A percentile compares a stretch with the other conserved stretches of the same genome.
These are phyloP conservation scores for Amphibalanus amphitrite DNA, from an alignment of 1,140 invertebrate species.

Conservation along the genomic window DNA sequence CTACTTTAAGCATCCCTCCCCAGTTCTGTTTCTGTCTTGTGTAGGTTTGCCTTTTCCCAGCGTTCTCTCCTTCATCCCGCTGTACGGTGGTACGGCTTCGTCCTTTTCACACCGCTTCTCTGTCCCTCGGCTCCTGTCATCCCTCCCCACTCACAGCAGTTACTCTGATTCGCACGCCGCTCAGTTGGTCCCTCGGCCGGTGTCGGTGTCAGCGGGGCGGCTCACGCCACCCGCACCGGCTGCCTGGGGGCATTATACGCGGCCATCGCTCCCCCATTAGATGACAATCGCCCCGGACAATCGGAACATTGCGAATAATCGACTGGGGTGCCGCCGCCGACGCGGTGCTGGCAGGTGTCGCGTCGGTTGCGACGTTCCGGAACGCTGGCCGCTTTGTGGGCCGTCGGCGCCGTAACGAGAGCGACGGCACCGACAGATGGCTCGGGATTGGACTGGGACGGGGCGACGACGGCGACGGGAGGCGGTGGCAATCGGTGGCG, in stretches of 20 bases:
- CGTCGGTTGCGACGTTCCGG: neutral
- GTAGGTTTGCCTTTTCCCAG: neutral
- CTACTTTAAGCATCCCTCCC: neutral
- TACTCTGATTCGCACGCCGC: too few relatives aligned
- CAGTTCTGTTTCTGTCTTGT: neutral
- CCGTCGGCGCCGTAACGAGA: neutral
- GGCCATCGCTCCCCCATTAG: neutral
- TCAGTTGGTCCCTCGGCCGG: neutral
- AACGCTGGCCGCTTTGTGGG: neutral
- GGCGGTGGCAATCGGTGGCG: too few relatives aligned
- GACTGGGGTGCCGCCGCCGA: neutral
- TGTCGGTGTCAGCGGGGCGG: neutral
- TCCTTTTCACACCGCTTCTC: too few relatives aligned
- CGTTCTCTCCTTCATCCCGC: too few relatives aligned
- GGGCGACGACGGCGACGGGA: neutral
- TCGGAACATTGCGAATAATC: slow-evolving; percentile 1
- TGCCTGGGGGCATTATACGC: neutral
- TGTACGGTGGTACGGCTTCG: too few relatives aligned
- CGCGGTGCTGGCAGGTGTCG: neutral
- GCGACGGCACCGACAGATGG: neutral
- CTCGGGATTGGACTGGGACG: neutral
- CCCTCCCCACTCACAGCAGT: too few relatives aligned
- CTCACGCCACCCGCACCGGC: neutral
- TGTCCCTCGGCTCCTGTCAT: neutral
- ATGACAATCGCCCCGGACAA: neutral